Percentiles rank a stretch among this genome's conserved stretches.
Evolutionary conservation across 2,797 vertebrate species (phyloP).

Genomic region (Oryzias sinensis): DNA sequence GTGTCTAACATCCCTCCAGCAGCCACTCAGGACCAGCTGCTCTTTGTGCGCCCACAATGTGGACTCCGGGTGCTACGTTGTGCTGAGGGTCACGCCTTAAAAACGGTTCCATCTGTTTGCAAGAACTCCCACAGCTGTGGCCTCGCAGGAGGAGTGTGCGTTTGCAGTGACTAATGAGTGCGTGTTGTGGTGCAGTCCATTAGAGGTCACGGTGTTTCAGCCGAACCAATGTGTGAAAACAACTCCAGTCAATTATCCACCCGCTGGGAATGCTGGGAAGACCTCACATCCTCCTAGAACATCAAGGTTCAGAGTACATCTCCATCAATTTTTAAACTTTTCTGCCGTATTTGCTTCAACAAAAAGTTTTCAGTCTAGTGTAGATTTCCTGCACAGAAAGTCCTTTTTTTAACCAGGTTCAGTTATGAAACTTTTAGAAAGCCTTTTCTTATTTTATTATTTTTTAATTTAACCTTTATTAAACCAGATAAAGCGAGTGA

Average conservation of each 20-base stretch:
- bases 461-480: no score
- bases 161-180: slow-evolving; percentile 29
- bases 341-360: no score
- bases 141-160: slow-evolving; percentile 13
- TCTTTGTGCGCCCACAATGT: slow-evolving; percentile 38
- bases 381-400: no score
- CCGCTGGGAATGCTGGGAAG: background rate
- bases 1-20: slow-evolving; percentile 32
- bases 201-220: slow-evolving; percentile 36
- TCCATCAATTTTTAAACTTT: no score
- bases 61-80: slow-evolving; percentile 12
- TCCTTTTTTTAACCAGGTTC: no score
- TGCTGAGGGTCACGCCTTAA: slow-evolving; percentile 28
- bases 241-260: slow-evolving; percentile 23
- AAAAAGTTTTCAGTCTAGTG: no score
- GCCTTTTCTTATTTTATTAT: no score
- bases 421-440: no score
- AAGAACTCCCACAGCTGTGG: slow-evolving; percentile 46
- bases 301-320: no score
- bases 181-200: slow-evolving; percentile 31
- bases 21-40: slow-evolving; percentile 45
- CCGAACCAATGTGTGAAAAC: slow-evolving; percentile 22
- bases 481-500: no score
- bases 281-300: no score
- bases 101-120: slow-evolving; percentile 57